Evolutionary conservation across 35 echinoderm and acorn worm genomes (phyloP).

Genomic region (Ophioderma brevispina): DNA sequence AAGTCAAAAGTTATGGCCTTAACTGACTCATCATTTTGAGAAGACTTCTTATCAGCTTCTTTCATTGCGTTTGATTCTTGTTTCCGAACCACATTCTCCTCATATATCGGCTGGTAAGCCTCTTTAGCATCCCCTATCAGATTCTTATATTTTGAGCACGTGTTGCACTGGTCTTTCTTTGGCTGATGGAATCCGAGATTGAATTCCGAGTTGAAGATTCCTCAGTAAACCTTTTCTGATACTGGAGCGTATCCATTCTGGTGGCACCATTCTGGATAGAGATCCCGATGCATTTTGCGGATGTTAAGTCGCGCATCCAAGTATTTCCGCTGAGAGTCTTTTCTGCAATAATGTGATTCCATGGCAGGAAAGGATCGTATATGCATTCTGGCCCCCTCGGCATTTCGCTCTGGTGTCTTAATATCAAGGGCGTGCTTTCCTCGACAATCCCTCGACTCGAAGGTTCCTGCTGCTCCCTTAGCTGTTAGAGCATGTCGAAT

Average conservation of each 20-base stretch:
- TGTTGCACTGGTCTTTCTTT: slow-evolving; percentile 45
- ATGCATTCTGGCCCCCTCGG: not conserved
- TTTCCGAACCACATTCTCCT: not conserved
- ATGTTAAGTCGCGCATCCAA: not conserved
- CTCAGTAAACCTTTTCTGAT: not conserved
- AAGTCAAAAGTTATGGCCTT: slow-evolving; percentile 40
- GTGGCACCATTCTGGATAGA: not conserved
- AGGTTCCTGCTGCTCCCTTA: not conserved
- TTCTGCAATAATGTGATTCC: slow-evolving; percentile 25
- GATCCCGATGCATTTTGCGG: slow-evolving; percentile 3
- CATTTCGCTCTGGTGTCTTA: not conserved
- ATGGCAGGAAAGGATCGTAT: slow-evolving; percentile 24
- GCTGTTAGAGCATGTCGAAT: too few relatives aligned
- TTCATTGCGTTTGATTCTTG: not conserved
- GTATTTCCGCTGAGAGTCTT: not conserved
- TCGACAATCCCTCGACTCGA: not conserved
- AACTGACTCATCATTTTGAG: not conserved
- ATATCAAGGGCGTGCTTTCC: not conserved
- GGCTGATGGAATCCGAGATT: slow-evolving; percentile 39
- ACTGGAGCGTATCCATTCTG: not conserved
- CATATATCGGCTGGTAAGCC: not conserved
- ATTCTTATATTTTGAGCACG: slow-evolving; percentile 7
- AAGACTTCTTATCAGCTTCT: slow-evolving; percentile 26
- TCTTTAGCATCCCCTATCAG: slow-evolving; percentile 8
- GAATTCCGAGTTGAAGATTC: slow-evolving; percentile 33